Conservation (phyloP, 37 sponge, comb jelly and placozoan species). For the Halisarca cf. caerulea region DNA sequence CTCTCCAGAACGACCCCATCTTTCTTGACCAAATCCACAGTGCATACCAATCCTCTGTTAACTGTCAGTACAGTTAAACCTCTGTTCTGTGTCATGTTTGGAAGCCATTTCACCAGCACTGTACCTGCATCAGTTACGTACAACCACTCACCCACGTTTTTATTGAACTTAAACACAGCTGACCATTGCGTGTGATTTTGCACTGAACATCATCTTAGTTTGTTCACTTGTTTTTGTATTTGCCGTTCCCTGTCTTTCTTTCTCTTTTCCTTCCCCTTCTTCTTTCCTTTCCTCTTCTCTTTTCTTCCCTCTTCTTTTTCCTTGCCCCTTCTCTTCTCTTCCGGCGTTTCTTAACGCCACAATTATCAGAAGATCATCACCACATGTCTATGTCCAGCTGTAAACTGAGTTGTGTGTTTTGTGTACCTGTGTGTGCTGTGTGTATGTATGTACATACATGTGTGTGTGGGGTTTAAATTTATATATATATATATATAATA, state of each 20-base stretch:
- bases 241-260: neutral
- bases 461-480: too few species aligned
- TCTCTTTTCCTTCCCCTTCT: neutral
- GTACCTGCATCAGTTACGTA: neutral
- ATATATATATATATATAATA: too few species aligned
- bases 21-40: slow-evolving; percentile 56
- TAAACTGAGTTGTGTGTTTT: neutral
- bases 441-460: too few species aligned
- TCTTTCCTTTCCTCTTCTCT: neutral
- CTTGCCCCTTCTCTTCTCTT: neutral
- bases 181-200: too few species aligned
- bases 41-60: slow-evolving; percentile 38
- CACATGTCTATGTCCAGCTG: neutral
- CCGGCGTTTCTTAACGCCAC: slow-evolving; percentile 21
- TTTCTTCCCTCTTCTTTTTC: neutral
- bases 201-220: too few species aligned
- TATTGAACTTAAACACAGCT: too few species aligned
- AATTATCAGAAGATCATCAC: slow-evolving; percentile 4
- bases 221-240: slow-evolving; percentile 4
- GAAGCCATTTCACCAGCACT: neutral
- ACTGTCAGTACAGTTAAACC: too few species aligned
- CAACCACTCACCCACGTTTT: too few species aligned
- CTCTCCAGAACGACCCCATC: slow-evolving; percentile 51
- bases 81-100: too few species aligned
- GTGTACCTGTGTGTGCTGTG: too few species aligned